These are phyloP conservation scores for Leptoclinus maculatus DNA, from an alignment of 2,797 vertebrate genomes.

Conservation along the genomic window DNA sequence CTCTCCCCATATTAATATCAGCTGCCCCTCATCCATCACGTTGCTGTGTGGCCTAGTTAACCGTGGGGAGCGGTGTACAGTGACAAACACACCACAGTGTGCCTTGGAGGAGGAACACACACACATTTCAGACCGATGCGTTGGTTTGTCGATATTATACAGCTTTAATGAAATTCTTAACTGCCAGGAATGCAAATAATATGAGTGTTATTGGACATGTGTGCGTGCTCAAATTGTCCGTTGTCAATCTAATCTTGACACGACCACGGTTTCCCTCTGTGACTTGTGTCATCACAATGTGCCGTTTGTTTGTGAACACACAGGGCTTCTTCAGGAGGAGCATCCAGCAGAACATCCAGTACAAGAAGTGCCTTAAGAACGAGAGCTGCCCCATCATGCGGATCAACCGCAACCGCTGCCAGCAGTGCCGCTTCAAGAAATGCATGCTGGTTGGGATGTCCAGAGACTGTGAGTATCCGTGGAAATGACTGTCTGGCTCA, in stretches of 20 bases:
- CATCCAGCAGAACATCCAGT: slow-evolving; percentile 99
- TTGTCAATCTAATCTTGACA: not conserved
- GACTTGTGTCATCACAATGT: not conserved
- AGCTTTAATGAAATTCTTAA: not conserved
- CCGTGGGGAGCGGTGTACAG: slow-evolving; percentile 16
- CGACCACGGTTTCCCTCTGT: not conserved
- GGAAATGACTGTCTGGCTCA: not conserved
- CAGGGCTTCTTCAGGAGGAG: slow-evolving; percentile 97
- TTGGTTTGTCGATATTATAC: not conserved
- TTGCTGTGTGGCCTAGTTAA: slow-evolving; percentile 61
- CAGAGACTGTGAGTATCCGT: slow-evolving; percentile 89
- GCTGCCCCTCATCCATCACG: slow-evolving; percentile 30
- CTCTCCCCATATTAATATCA: slow-evolving; percentile 40
- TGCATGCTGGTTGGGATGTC: slow-evolving; percentile 97
- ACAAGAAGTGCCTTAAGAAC: slow-evolving; percentile 98
- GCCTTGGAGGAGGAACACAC: not conserved
- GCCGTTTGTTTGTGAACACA: not conserved
- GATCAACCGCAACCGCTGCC: slow-evolving; percentile 97
- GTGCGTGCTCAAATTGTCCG: not conserved
- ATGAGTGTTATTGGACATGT: not conserved
- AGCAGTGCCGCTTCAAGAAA: slow-evolving; percentile 98
- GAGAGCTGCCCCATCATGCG: slow-evolving; percentile 97
- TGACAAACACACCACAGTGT: not conserved
- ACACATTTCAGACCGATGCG: not conserved
- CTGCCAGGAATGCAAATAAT: not conserved